These are phyloP conservation scores for Galemys pyrenaicus DNA, from an alignment of 2,113 vertebrate species.

Conservation along the genomic window DNA sequence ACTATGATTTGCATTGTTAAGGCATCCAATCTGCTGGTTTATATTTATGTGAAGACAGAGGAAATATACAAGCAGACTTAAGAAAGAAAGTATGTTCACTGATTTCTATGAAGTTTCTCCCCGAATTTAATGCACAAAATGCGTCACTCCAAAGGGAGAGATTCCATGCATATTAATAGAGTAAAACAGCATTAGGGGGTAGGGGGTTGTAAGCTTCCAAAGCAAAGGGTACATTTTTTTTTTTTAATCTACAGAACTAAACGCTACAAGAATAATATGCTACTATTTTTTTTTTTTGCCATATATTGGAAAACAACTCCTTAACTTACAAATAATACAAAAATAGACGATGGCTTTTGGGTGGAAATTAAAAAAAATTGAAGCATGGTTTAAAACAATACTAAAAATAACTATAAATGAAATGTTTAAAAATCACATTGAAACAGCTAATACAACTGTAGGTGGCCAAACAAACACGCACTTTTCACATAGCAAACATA, in stretches of 20 bases:
- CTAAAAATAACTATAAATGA: constrained; percentile 91
- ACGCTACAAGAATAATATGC: constrained; percentile 97
- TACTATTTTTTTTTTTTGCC: constrained; percentile 95
- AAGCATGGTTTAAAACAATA: constrained; percentile 92
- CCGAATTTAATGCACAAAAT: constrained; percentile 93
- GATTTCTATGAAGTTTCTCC: constrained; percentile 91
- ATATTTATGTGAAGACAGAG: constrained; percentile 96
- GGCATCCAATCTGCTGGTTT: constrained; percentile 99
- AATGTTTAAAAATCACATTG: constrained; percentile 94
- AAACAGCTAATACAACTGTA: constrained; percentile 93
- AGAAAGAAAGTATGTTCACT: constrained; percentile 93
- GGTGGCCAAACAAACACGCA: constrained; percentile 92
- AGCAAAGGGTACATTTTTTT: constrained; percentile 94
- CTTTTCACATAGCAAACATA: constrained; percentile 94
- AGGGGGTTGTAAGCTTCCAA: constrained; percentile 89
- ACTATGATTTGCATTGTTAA: constrained; percentile 99
- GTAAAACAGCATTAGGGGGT: constrained; percentile 91
- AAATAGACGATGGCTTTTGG: constrained; percentile 97
- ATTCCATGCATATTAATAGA: constrained; percentile 98
- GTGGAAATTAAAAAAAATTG: constrained; percentile 92
- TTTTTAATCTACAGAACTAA: constrained; percentile 96
- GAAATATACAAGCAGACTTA: constrained; percentile 96
- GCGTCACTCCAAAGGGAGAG: constrained; percentile 91
- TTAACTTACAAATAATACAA: constrained; percentile 99
- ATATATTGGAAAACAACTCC: constrained; percentile 94